Conservation (phyloP, 2,113 vertebrate species). For the Meles meles region DNA sequence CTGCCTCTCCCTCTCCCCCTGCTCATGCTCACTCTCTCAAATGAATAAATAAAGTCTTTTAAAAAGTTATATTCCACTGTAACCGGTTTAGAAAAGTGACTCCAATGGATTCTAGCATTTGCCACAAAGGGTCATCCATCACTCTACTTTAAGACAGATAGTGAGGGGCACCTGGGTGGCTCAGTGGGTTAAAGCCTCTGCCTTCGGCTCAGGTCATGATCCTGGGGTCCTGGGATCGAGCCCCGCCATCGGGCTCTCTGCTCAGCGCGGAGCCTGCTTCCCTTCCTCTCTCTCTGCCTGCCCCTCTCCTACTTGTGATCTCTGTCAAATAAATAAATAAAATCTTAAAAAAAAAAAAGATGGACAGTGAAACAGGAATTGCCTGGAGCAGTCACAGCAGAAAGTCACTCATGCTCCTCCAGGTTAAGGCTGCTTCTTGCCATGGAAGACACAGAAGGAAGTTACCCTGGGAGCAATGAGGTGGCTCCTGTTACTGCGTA, state of each 20-base stretch:
- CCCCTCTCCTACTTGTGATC: too few relatives aligned
- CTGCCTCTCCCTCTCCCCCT: neutral
- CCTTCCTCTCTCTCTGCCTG: too few relatives aligned
- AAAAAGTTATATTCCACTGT: neutral
- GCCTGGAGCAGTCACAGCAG: neutral
- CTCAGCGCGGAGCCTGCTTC: too few relatives aligned
- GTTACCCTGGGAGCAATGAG: neutral
- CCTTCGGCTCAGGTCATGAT: too few relatives aligned
- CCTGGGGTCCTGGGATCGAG: too few relatives aligned
- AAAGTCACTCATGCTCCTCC: neutral
- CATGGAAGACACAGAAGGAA: neutral
- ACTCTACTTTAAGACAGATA: neutral
- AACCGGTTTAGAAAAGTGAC: neutral
- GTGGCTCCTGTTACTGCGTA: neutral
- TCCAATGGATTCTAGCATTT: neutral
- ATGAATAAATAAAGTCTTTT: neutral
- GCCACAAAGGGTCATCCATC: neutral
- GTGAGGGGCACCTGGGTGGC: neutral
- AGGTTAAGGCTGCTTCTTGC: neutral
- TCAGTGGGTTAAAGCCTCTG: too few relatives aligned
- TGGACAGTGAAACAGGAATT: neutral
- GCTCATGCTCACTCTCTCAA: neutral
- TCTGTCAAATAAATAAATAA: too few relatives aligned
- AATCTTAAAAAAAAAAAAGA: neutral
- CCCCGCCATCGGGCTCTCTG: too few relatives aligned